A percentile compares a stretch with the other conserved stretches of the same genome.
Conservation (phyloP, 1,140 invertebrate genomes). For the Capitella teleta region DNA sequence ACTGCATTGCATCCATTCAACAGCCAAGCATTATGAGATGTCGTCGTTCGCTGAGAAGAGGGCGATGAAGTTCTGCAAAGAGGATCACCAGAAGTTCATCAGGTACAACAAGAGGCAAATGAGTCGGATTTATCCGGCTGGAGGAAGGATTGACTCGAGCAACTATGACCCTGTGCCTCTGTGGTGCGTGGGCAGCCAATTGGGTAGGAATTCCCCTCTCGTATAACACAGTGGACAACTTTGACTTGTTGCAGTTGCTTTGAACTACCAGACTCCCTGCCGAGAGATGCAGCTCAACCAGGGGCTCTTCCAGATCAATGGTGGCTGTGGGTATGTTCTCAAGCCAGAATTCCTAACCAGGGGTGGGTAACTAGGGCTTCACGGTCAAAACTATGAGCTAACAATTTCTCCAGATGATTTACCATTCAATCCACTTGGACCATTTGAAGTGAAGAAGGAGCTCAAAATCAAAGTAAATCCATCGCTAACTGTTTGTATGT, state of each 20-base stretch:
- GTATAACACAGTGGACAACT: not conserved
- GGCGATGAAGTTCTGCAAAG: conserved; percentile 40
- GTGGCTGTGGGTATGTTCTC: conserved; percentile 19
- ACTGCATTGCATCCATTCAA: not conserved
- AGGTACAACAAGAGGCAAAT: conserved; percentile 29
- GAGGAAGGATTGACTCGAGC: conserved; percentile 43
- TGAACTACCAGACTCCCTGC: conserved; percentile 18
- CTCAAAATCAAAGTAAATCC: too few species aligned
- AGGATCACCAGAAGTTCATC: conserved; percentile 44
- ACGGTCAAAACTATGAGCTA: too few species aligned
- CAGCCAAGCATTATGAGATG: conserved; percentile 11
- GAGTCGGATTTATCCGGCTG: conserved; percentile 46
- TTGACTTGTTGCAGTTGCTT: conserved; percentile 13
- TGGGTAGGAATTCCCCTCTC: conserved; percentile 16
- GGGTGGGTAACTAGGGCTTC: too few species aligned
- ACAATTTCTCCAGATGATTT: too few species aligned
- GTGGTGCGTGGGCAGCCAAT: conserved; percentile 48
- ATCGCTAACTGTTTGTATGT: too few species aligned
- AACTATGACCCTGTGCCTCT: conserved; percentile 46
- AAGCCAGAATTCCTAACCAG: conserved; percentile 16
- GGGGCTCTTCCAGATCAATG: conserved; percentile 16
- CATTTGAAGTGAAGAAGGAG: too few species aligned
- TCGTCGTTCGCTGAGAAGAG: conserved; percentile 41
- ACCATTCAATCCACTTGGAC: too few species aligned
- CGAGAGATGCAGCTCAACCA: conserved; percentile 13